phyloP scores from a whole-genome alignment of 2,113 vertebrate genomes.

The Archocentrus centrarchus region DNA sequence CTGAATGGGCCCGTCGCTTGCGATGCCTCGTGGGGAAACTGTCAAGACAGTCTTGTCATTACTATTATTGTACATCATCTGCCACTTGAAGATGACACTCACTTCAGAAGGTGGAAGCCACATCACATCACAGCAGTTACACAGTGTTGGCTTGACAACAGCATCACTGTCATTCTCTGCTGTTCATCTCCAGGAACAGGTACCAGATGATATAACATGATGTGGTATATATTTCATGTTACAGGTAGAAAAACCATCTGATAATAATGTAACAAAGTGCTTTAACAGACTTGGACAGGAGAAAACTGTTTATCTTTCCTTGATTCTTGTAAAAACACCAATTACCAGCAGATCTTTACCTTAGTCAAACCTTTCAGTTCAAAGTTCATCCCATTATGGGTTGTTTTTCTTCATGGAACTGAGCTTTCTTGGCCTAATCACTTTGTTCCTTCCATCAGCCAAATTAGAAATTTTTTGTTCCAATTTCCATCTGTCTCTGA shows the following conservation, averaged over 20 bases:
- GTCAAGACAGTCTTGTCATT: conserved; percentile 23
- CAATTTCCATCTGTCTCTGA: background rate
- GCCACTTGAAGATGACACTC: conserved; percentile 27
- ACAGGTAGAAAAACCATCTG: background rate
- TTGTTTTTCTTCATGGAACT: background rate
- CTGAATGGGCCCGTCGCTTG: conserved; percentile 26
- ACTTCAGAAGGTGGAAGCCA: conserved; percentile 7
- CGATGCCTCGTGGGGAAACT: conserved; percentile 11
- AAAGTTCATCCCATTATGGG: background rate
- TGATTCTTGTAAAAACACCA: background rate
- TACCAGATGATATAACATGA: background rate
- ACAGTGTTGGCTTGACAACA: background rate
- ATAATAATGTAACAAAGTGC: background rate
- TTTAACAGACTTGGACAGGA: background rate
- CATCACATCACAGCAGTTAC: conserved; percentile 7
- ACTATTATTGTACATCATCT: conserved; percentile 34
- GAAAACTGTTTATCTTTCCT: background rate
- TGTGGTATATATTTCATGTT: background rate
- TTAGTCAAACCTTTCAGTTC: background rate
- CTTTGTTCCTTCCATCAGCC: background rate
- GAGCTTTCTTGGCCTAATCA: background rate
- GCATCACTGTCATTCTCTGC: background rate
- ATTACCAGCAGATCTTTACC: background rate
- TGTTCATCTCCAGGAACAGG: background rate
- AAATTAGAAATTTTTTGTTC: background rate